Evolutionary conservation across 1,140 invertebrate genomes (phyloP).

Genomic region (Polypedilum vanderplanki): DNA sequence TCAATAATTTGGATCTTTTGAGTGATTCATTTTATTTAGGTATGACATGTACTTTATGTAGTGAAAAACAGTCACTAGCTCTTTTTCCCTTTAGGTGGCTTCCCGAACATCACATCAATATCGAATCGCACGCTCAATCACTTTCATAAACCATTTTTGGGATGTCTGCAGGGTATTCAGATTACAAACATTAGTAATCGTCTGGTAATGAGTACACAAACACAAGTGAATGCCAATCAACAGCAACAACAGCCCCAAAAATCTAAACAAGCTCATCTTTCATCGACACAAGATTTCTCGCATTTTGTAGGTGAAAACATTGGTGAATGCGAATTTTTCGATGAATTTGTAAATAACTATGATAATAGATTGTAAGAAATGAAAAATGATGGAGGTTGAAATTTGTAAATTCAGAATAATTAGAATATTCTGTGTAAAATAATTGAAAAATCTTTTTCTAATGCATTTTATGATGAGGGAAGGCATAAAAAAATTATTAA

Average conservation of each 20-base stretch:
- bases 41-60: neutral
- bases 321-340: slow-evolving; percentile 47
- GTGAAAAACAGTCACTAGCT: neutral
- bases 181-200: slow-evolving; percentile 31
- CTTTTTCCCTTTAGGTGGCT: slow-evolving; percentile 41
- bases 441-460: too few species aligned
- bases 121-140: slow-evolving; percentile 41
- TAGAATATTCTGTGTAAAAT: too few species aligned
- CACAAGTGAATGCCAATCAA: too few species aligned
- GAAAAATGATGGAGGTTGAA: too few species aligned
- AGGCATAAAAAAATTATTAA: too few species aligned
- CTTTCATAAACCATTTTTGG: slow-evolving; percentile 44
- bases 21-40: neutral
- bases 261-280: neutral
- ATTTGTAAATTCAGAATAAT: too few species aligned
- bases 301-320: slow-evolving; percentile 50
- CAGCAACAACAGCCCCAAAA: slow-evolving; percentile 35
- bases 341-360: slow-evolving; percentile 33
- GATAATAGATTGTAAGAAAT: too few species aligned
- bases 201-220: slow-evolving; percentile 40
- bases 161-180: slow-evolving; percentile 45
- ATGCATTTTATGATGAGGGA: too few species aligned
- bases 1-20: neutral
- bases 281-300: slow-evolving; percentile 44
- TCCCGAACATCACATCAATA: slow-evolving; percentile 43